Conservation (phyloP, 2,797 vertebrate species). For the Galaxias olidus region DNA sequence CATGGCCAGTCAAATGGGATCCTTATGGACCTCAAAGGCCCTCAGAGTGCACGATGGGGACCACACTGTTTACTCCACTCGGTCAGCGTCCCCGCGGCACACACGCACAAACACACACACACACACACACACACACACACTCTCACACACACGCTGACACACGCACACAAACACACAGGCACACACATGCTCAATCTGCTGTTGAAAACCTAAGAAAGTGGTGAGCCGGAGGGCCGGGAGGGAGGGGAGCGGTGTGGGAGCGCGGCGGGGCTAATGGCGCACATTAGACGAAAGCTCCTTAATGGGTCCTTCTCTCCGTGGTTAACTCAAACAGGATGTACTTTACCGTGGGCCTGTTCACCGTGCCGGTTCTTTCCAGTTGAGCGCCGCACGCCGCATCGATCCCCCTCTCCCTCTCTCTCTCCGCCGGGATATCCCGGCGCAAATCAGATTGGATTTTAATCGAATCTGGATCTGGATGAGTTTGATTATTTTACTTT, state of each 20-base stretch:
- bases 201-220: conserved; percentile 18
- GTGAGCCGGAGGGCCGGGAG: conserved; percentile 19
- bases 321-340: conserved; percentile 51
- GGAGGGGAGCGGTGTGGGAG: conserved; percentile 11
- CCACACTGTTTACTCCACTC: conserved; percentile 15
- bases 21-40: conserved; percentile 21
- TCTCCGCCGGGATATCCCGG: background rate
- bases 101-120: background rate
- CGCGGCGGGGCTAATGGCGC: conserved; percentile 52
- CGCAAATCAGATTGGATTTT: conserved; percentile 12
- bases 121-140: background rate
- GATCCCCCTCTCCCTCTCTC: conserved; percentile 33
- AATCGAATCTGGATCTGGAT: conserved; percentile 18
- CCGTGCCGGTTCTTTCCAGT: conserved; percentile 20
- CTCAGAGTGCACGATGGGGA: conserved; percentile 1
- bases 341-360: conserved; percentile 33
- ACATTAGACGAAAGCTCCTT: conserved; percentile 59
- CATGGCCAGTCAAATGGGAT: conserved; percentile 17
- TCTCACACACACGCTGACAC: background rate
- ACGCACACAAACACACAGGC: background rate
- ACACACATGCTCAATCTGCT: background rate
- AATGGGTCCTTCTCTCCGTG: conserved; percentile 7
- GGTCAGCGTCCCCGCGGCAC: background rate
- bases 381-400: conserved; percentile 36
- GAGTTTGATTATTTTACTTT: no score